A percentile compares a stretch with the other conserved stretches of the same genome.
phyloP scores from a whole-genome alignment of 2,113 vertebrate genomes.

The Campylomormyrus tamandua region DNA sequence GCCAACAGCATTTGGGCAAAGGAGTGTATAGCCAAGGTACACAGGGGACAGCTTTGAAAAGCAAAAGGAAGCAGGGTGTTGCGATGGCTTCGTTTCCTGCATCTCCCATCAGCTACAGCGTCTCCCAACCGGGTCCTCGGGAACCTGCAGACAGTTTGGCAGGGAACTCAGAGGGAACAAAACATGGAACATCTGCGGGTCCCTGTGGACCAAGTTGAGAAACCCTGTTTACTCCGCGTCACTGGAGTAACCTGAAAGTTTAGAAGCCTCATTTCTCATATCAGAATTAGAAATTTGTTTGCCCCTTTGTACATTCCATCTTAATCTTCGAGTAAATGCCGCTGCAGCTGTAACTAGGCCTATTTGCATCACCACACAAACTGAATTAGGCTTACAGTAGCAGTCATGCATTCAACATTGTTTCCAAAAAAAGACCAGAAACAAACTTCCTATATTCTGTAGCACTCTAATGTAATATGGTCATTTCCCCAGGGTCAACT shows the following conservation, averaged over 20 bases:
- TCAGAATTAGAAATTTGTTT: not conserved
- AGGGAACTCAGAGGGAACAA: not conserved
- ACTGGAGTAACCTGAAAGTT: not conserved
- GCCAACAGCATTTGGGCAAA: slow-evolving; percentile 71
- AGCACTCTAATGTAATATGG: not conserved
- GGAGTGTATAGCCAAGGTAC: slow-evolving; percentile 53
- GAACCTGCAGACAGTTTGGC: not conserved
- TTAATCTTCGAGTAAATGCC: not conserved
- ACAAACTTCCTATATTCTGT: not conserved
- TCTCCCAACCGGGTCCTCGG: not conserved
- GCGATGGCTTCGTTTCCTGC: not conserved
- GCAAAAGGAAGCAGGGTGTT: not conserved
- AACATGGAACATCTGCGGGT: not conserved
- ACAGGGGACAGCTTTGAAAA: not conserved
- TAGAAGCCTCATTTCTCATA: not conserved
- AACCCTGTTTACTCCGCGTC: not conserved
- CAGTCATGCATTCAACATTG: not conserved
- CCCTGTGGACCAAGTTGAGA: not conserved
- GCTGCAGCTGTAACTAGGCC: not conserved
- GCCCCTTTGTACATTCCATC: not conserved
- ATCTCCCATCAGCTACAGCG: not conserved
- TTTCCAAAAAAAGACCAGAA: not conserved
- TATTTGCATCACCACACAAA: not conserved
- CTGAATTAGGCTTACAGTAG: not conserved
- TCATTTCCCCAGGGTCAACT: slow-evolving; percentile 43